Percentiles rank a stretch among this genome's conserved stretches.
phyloP scores from a whole-genome alignment of 2,888 invertebrate genomes.

The Baronia brevicornis region DNA sequence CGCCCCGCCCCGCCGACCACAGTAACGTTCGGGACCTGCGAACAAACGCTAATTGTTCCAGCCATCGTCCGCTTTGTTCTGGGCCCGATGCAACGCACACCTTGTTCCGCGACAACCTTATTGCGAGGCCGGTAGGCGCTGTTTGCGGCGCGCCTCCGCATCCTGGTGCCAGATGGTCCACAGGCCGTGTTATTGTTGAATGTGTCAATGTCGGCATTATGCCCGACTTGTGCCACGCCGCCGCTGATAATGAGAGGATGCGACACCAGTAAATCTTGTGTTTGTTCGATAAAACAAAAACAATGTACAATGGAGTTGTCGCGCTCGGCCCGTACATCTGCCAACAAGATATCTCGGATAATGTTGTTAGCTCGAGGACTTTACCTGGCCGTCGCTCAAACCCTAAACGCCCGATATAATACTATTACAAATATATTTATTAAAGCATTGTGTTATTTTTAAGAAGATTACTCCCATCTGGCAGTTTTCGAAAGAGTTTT shows the following conservation, averaged over 20 bases:
- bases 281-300: constrained; percentile 18
- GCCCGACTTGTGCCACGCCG: constrained; percentile 16
- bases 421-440: too few species aligned
- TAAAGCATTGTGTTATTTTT: too few species aligned
- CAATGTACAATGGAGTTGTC: constrained; percentile 9
- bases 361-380: too few species aligned
- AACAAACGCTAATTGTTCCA: constrained; percentile 42
- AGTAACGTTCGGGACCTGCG: too few species aligned
- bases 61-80: constrained; percentile 28
- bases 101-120: constrained; percentile 5
- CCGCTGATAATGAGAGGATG: constrained; percentile 7
- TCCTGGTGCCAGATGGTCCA: constrained; percentile 29
- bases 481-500: too few species aligned
- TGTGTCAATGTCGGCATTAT: constrained; percentile 21
- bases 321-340: constrained; percentile 7
- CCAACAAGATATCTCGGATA: too few species aligned
- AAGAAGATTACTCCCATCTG: too few species aligned
- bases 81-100: constrained; percentile 7
- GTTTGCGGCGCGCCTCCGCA: constrained; percentile 9
- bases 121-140: background rate
- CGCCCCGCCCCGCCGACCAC: constrained; percentile 22
- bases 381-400: too few species aligned
- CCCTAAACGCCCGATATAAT: too few species aligned
- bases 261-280: constrained; percentile 22
- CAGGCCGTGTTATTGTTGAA: constrained; percentile 14